phyloP scores from a whole-genome alignment of 2,797 vertebrate species.

The Denticeps clupeoides region DNA sequence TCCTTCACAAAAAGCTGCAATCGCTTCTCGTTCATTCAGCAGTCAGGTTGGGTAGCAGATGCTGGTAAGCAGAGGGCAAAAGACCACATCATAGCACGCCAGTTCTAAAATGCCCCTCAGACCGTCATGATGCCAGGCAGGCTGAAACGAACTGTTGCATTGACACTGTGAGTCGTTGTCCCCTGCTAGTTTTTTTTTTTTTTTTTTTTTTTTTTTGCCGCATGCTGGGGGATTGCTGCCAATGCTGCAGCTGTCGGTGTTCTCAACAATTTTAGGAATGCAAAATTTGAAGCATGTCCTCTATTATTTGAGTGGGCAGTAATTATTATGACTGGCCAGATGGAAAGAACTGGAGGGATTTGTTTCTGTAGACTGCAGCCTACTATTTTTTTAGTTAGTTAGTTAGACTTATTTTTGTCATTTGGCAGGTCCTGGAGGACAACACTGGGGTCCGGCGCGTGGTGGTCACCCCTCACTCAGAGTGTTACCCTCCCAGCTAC shows the following conservation, averaged over 20 bases:
- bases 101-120: too few relatives aligned
- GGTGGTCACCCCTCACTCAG: constrained; percentile 76
- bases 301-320: neutral
- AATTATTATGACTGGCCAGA: neutral
- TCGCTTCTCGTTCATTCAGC: too few relatives aligned
- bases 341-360: neutral
- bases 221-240: constrained; percentile 2
- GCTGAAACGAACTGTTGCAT: too few relatives aligned
- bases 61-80: too few relatives aligned
- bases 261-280: constrained; percentile 4
- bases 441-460: constrained; percentile 74
- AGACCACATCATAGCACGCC: too few relatives aligned
- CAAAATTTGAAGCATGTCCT: neutral
- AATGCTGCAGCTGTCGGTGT: constrained; percentile 6
- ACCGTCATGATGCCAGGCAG: too few relatives aligned
- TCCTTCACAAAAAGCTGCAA: too few relatives aligned
- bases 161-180: too few relatives aligned
- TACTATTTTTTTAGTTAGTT: too few relatives aligned
- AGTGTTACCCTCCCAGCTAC: constrained; percentile 73
- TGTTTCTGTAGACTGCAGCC: neutral
- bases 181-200: too few relatives aligned
- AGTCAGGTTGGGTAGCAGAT: too few relatives aligned
- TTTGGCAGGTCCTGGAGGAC: constrained; percentile 72
- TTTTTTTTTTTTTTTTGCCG: constrained; percentile 7
- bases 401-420: constrained; percentile 7